Base-by-base conservation (phyloP, 2,797 vertebrate genomes). In the Oreochromis mossambicus region DNA sequence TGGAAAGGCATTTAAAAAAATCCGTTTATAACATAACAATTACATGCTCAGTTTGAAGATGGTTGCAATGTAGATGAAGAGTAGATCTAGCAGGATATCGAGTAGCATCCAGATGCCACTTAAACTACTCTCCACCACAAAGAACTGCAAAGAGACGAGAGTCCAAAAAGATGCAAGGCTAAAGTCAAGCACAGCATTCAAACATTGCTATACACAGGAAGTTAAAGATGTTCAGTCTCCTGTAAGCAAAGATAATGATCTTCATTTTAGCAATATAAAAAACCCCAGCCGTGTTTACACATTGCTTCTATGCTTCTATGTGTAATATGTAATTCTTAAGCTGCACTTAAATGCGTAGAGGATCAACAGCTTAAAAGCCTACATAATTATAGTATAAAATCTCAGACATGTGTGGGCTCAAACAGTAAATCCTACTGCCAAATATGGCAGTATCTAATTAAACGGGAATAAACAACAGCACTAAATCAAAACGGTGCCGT, bases 1-100 rank as follows among this genome's bases (percentile, higher is more conserved):
- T 0, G 11, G 11, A 50, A 6, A 51, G 26, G 46, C 17, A 29
- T 75, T 3, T 2, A 73, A 17, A 5, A 29, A 75, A 50, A 19
- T 13, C 26, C 0, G 0, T 34, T 75, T 5, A 6, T 32, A 8
- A 50, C 29, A 3, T 50, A 50, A n/a, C 15, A 34, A 13, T 50
- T 26, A 2, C 15, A 50, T 50, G 4, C 17, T 75, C 2, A 48
- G 24, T n/a, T 50, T 75, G 26, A 50, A 34, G 3, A n/a, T 50
- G 46, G 10, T 50, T 51, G 4, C 19, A 50, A 32, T 73, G 26
- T 32, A 73, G 68, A 32, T 70, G 38, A 26, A 70, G 13, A 6
- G 13, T 70, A 43, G 21, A 7, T 70, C 66, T 70, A 50, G 43
- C 26, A 73, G 43, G 68, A 48, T 48, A 12, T 73, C 3, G 3